A percentile compares a stretch with the other conserved stretches of the same genome.
phyloP scores from a whole-genome alignment of 2,797 vertebrate genomes.

The Loriculus beryllinus region DNA sequence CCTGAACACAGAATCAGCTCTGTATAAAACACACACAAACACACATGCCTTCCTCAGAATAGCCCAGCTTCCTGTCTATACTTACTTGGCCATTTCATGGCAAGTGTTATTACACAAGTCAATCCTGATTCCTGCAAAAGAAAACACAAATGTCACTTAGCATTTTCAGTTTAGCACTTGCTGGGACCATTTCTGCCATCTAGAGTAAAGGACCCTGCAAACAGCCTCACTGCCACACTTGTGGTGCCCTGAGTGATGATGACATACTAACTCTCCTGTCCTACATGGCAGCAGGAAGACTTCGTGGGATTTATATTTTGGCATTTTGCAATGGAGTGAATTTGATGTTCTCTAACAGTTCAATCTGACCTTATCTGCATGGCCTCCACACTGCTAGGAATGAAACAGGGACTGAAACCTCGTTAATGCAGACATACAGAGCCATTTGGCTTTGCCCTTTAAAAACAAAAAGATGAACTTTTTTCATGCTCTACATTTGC shows the following conservation, averaged over 20 bases:
- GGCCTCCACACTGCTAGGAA: neutral
- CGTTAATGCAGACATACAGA: neutral
- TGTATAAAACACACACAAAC: neutral
- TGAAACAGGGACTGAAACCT: neutral
- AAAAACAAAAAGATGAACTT: neutral
- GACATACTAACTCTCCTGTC: neutral
- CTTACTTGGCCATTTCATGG: conserved; percentile 88
- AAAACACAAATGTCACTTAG: neutral
- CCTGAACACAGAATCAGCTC: neutral
- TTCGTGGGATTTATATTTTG: neutral
- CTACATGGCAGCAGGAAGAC: neutral
- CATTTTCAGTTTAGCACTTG: neutral
- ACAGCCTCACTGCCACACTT: neutral
- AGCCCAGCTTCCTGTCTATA: neutral
- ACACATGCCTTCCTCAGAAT: neutral
- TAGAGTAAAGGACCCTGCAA: neutral
- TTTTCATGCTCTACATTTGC: neutral
- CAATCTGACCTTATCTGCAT: neutral
- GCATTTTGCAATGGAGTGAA: neutral
- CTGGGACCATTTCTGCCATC: neutral
- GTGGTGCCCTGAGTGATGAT: neutral
- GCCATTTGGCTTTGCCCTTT: neutral
- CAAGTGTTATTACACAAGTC: conserved; percentile 85
- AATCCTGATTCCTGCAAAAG: conserved; percentile 77
- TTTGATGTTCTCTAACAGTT: neutral